Percentiles rank a stretch among this genome's conserved stretches.
Evolutionary conservation across 2,113 vertebrate species (phyloP).

Genomic region (Guaruba guarouba): DNA sequence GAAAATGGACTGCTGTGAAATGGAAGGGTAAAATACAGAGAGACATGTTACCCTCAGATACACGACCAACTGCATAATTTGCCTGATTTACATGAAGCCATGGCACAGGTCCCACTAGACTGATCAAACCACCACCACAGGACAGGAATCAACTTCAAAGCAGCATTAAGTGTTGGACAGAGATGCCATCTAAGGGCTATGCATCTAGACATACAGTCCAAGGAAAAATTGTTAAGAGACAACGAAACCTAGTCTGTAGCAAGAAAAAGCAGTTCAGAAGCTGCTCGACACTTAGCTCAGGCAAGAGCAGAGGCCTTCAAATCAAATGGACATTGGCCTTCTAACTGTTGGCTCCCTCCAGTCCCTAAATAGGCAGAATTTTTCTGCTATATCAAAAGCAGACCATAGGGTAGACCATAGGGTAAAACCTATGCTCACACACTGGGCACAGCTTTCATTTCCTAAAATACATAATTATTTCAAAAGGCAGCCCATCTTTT

Average conservation of each 20-base stretch:
- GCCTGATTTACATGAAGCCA: background rate
- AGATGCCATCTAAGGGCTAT: background rate
- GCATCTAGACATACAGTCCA: background rate
- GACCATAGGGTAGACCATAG: rapidly evolving
- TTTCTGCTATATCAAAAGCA: background rate
- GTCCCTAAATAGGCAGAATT: background rate
- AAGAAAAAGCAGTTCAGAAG: background rate
- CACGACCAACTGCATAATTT: background rate
- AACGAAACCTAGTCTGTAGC: background rate
- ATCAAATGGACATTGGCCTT: background rate
- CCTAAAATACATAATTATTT: background rate
- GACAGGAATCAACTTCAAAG: background rate
- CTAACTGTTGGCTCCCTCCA: background rate
- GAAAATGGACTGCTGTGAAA: background rate
- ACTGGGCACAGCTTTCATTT: background rate
- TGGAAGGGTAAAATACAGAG: background rate
- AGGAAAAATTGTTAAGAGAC: background rate
- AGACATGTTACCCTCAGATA: background rate
- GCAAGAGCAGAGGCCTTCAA: background rate
- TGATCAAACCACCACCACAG: background rate
- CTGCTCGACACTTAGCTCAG: background rate
- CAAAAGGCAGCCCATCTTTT: background rate
- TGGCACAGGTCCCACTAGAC: background rate
- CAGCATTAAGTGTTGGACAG: rapidly evolving
- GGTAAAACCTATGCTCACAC: background rate